Conservation (phyloP, 2,797 vertebrate genomes). For the Myoxocephalus aenaeus region DNA sequence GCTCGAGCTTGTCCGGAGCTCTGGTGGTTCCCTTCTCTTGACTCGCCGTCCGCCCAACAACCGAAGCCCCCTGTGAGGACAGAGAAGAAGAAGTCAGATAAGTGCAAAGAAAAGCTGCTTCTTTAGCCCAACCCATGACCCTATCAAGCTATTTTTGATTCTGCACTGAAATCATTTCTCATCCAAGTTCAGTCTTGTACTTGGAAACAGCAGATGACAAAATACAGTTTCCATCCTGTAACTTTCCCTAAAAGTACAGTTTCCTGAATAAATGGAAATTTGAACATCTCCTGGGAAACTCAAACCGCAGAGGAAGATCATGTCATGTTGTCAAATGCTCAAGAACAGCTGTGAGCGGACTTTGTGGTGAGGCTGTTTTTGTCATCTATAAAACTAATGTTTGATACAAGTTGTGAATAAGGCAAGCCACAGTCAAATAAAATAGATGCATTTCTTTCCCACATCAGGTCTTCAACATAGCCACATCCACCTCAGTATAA, state of each 20-base stretch:
- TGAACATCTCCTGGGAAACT: background rate
- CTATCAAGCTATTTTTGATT: background rate
- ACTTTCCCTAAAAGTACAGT: background rate
- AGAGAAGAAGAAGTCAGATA: constrained; percentile 10
- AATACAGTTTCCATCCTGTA: background rate
- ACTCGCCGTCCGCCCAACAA: constrained; percentile 6
- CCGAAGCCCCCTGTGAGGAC: constrained; percentile 39
- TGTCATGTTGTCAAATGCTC: background rate
- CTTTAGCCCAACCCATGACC: background rate
- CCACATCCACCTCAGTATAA: background rate
- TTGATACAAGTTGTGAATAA: background rate
- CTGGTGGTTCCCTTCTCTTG: constrained; percentile 53
- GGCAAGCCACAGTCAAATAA: background rate
- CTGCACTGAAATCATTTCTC: background rate
- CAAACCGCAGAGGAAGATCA: background rate
- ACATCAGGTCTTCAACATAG: background rate
- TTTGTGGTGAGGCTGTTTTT: background rate
- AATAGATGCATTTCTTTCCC: background rate
- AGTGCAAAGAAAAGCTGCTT: background rate
- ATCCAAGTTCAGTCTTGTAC: background rate
- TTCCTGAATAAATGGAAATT: background rate
- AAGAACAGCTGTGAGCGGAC: background rate
- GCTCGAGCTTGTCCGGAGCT: constrained; percentile 60
- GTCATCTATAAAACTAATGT: background rate
- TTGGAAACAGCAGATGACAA: background rate